Percentiles rank a stretch among this genome's conserved stretches.
Evolutionary conservation across 2,888 invertebrate species (phyloP).

Genomic region (Galerucella pusilla): DNA sequence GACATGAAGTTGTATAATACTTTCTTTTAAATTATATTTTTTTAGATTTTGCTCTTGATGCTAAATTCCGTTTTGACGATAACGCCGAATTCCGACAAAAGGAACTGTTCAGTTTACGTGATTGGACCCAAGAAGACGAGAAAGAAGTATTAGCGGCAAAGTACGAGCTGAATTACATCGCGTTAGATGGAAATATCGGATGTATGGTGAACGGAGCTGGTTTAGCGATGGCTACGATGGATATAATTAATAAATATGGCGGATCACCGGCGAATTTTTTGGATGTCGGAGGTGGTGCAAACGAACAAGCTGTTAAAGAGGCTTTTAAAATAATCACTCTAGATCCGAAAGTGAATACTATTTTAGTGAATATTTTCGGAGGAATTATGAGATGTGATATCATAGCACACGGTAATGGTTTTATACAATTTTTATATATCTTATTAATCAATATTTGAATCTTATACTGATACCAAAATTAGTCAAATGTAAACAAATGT

Average conservation of each 20-base stretch:
- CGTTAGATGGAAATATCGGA: constrained; percentile 92
- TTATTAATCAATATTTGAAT: too few species aligned
- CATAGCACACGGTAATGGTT: constrained; percentile 83
- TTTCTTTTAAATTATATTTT: background rate
- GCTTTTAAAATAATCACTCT: constrained; percentile 97
- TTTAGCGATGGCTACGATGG: constrained; percentile 98
- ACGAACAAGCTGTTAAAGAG: constrained; percentile 90
- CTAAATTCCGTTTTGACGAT: constrained; percentile 95
- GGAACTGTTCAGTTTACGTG: constrained; percentile 83
- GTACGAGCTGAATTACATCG: constrained; percentile 92
- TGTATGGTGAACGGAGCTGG: constrained; percentile 98
- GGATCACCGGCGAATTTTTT: constrained; percentile 97
- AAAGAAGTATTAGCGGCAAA: constrained; percentile 93
- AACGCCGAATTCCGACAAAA: constrained; percentile 94
- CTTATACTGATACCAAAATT: too few species aligned
- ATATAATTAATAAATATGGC: constrained; percentile 95
- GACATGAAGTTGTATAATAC: constrained; percentile 49
- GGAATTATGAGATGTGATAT: constrained; percentile 97
- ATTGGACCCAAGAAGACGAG: constrained; percentile 91
- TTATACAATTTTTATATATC: too few species aligned
- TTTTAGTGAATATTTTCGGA: constrained; percentile 96
- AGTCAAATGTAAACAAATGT: too few species aligned
- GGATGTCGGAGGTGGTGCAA: constrained; percentile 96
- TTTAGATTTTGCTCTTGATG: constrained; percentile 84
- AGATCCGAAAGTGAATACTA: constrained; percentile 91